Evolutionary conservation across 2,888 invertebrate species (phyloP), one percentile per base, ranked within the genome.

Genomic region (Apamea anceps): DNA sequence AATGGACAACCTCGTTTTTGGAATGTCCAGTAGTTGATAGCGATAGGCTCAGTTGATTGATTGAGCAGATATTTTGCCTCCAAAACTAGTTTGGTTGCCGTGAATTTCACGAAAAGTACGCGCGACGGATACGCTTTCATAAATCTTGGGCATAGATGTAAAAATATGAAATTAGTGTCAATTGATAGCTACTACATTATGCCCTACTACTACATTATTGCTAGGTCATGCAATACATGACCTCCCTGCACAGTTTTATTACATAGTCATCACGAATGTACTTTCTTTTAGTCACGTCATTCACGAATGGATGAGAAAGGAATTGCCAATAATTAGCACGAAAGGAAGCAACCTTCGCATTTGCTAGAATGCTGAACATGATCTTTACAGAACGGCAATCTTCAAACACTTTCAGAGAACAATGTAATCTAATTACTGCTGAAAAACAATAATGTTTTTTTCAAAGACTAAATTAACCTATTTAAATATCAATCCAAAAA

Each of bases 31-130:
- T 45, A 70, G 57, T 48, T 51, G 54, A 65, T 82, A 63, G 25
- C 32, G 57, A 32, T 37, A 32, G 54, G 21, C 48, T 85, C 15
- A 18, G 45, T 54, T 82, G 82, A 82, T 85, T 65, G 70, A 74
- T 82, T 62, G 65, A 48, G 21, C 57, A 57, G 21, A 63, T 63
- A 5, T 32, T 84, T 65, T 21, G 15, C 18, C 10, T 15, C 12
- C 5, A 54, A 48, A 63, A 2, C 18, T 37, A 68, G 21, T 63
- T 73, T 32, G n/a, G 25, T 13, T 62, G 32, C 0, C 6, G 18
- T 28, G 42, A 62, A 45, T 68, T 45, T 25, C 25, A 45, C 2
- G 28, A 25, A 45, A 45, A 32, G 3, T 57, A 0, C n/a, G n/a
- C n/a, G 8, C 25, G 25, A n/a, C 1, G 1, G 15, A 28, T 62